phyloP scores from a whole-genome alignment of 2,797 vertebrate species.

The Intellagama lesueurii region DNA sequence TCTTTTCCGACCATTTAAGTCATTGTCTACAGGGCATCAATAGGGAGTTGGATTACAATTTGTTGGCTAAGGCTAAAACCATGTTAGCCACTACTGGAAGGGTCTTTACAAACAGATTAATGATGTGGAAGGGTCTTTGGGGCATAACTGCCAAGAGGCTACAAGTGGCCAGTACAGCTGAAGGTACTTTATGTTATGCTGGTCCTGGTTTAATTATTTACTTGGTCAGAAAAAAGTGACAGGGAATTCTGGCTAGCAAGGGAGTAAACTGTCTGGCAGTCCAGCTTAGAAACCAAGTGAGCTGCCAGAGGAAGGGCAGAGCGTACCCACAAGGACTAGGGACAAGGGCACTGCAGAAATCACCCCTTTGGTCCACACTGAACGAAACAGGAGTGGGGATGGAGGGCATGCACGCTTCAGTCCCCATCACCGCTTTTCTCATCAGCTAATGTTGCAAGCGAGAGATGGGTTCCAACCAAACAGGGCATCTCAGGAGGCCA shows the following conservation, averaged over 20 bases:
- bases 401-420: not conserved
- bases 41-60: not conserved
- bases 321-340: not conserved
- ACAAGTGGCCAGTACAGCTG: too few species aligned
- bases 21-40: not conserved
- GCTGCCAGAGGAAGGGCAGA: not conserved
- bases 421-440: not conserved
- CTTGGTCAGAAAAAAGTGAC: not conserved
- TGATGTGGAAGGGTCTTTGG: not conserved
- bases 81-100: not conserved
- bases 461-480: not conserved
- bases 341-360: not conserved
- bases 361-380: not conserved
- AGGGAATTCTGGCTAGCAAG: not conserved
- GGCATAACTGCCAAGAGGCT: too few species aligned
- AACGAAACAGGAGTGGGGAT: too few species aligned
- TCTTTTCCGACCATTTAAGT: not conserved
- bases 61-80: not conserved
- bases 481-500: not conserved
- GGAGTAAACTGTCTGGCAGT: not conserved
- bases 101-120: not conserved
- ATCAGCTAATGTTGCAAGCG: not conserved
- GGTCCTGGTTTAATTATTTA: not conserved
- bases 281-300: not conserved
- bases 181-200: not conserved